Base-by-base conservation (phyloP, 2,113 vertebrate genomes). In the Motacilla alba region DNA sequence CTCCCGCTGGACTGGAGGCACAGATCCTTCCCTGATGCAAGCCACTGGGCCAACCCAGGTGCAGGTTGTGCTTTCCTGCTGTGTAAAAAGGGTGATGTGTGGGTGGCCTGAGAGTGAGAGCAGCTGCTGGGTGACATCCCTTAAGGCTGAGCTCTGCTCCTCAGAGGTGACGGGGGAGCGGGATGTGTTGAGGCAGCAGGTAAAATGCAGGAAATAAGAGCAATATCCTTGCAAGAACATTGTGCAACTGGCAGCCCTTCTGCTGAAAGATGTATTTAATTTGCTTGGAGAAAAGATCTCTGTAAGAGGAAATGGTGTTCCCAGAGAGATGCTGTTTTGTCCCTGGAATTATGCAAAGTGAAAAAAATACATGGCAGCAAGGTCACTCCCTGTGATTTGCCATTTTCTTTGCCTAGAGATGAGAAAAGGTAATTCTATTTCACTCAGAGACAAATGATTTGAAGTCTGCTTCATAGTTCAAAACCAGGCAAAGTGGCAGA, bases 341-440 rank as follows among this genome's bases (percentile, higher is more conserved):
- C 39, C 47, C 55, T 78, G 52, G 41, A 88, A 94, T 94, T 77
- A 95, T 27, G 59, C 72, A 91, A 92, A 83, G 56, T 24, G 59
- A 93, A 83, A 92, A 52, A 95, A 94, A 77, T 59, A 56, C 0
- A 0, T 24, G 28, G 24, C 73, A 88, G 74, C 43, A 90, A 92
- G 85, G 79, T 94, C 88, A 89, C n/a, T 75, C 35, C 11, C n/a
- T 68, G 35, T 60, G 72, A 83, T 88, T 91, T 93, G 56, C 73
- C 31, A 53, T 96, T 92, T 90, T 83, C 75, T 92, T 93, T 87
- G 68, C 58, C 85, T 68, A 39, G 44, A 68, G 72, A 86, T 52
- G 74, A 60, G 79, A 64, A 81, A 94, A 88, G n/a, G 44, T 74
- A 94, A 93, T 93, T 86, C 68, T 81, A 5, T 89, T 95, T 96